Evolutionary conservation across 2,113 vertebrate species (phyloP), one percentile per base, ranked within the genome.

Genomic region (Protomyctophum bolini): DNA sequence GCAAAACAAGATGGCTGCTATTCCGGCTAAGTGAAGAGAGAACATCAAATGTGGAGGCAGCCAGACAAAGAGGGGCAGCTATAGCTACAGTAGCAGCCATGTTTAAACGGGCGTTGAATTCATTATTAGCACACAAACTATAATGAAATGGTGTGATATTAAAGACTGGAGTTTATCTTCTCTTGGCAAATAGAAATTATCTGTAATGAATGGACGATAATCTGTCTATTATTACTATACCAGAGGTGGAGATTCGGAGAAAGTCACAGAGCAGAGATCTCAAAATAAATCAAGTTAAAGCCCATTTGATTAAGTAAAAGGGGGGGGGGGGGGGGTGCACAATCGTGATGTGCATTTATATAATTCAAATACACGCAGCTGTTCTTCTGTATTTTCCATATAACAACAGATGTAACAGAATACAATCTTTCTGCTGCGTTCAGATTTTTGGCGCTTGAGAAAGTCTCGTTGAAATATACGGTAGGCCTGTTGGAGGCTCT

Each of bases 111-210:
- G 4, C 14, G 66, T 55, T 75, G 73, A 33, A 69, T 69, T 76
- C 12, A 9, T 46, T 9, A 66, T 46, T 9, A 66, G 62, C 12
- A 68, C 14, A 47, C 4, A 60, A 10, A 73, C 5, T 12, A 59
- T 64, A 61, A n/a, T 11, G 15, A 73, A 70, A 58, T 21, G 7
- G 6, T 7, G 12, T 58, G 52, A 54, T 46, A 75, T 80, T 49
- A 68, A 33, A n/a, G 7, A 61, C 48, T 3, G 49, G 8, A 64
- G 56, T 70, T 76, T 73, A 75, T 52, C 68, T 75, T 79, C 46
- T 62, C 21, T 62, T 58, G 47, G 58, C 52, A 74, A 81, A 81
- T 74, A 66, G 33, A 63, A 77, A 79, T 76, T 15, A 83, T 70
- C 76, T 54, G 1, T 63, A 76, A 62, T 61, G 33, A 57, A 72